Evolutionary conservation across 2,888 invertebrate species (phyloP), one percentile per base, ranked within the genome.

Genomic region (Drosophila suboccidentalis): DNA sequence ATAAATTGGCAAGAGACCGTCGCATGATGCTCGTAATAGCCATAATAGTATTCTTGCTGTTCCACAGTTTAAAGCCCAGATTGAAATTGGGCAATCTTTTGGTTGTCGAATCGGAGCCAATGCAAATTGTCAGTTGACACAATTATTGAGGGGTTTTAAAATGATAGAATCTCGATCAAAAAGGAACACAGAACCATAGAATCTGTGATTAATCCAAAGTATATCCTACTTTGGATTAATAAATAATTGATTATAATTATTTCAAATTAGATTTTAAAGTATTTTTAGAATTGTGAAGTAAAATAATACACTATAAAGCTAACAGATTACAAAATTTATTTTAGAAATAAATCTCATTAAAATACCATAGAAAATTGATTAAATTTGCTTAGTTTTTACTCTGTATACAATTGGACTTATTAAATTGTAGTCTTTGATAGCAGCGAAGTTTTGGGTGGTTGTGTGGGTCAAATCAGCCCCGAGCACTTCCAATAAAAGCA

Each of bases 1-100:
- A 75, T 64, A 81, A 82, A 83, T 85, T 81, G 85, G 79, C 81
- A 73, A 75, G 75, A 59, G 67, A 62, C 58, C 50, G 57, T 54
- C 58, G 54, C 39, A 36, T 17, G 8, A 43, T 22, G 44, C 11
- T 44, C 22, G 53, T 50, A 39, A 64, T 50, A 44, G 29, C 44
- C 39, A 47, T 29, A 38, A 47, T 29, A 38, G 61, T 43, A 29
- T 38, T 43, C 44, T 36, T 43, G 44, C 38, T 34, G 26, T 1
- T 11, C 22, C 44, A n/a, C 34, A 17, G 29, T 36, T 46, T 36
- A 4, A 34, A 36, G 17, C 22, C 11, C 17, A 17, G 17, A 26
- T 47, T 47, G 26, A 47, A 58, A 58, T 46, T 38, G 46, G 36
- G 15, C 57, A 26, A 26, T n/a, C 13, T 26, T 38, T 13, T 15